These are phyloP conservation scores for Turritopsis dohrnii DNA, from an alignment of 30 jellyfish, hydroid and myxozoan species.

Conservation along the genomic window DNA sequence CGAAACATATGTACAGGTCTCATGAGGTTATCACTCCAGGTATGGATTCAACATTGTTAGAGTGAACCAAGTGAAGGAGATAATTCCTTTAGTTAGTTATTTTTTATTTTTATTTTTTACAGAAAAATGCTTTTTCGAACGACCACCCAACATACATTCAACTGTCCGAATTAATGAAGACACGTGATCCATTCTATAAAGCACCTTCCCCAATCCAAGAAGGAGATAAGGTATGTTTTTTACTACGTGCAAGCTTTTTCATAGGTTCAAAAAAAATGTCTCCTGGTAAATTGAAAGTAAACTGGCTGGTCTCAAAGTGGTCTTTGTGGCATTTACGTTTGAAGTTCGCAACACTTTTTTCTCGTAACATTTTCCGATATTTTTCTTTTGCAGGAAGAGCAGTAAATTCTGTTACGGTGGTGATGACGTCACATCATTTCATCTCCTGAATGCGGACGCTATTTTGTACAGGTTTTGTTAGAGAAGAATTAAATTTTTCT, in stretches of 20 bases:
- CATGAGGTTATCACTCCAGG: constrained; percentile 74
- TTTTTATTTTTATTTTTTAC: too few species aligned
- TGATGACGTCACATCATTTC: background rate
- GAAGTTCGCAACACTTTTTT: background rate
- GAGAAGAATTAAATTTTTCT: too few species aligned
- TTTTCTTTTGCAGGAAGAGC: background rate
- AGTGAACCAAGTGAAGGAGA: background rate
- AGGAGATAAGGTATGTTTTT: background rate
- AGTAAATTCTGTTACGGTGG: background rate
- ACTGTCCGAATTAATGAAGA: constrained; percentile 55
- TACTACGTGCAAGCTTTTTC: too few species aligned
- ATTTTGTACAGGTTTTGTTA: too few species aligned
- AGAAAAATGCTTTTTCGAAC: constrained; percentile 58
- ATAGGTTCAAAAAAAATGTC: too few species aligned
- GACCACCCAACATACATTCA: constrained; percentile 41
- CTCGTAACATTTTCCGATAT: background rate
- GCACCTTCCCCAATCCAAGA: constrained; percentile 41
- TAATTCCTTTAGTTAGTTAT: too few species aligned
- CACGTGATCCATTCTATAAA: constrained; percentile 77
- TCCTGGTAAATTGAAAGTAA: too few species aligned
- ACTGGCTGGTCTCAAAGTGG: too few species aligned
- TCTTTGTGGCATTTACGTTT: too few species aligned
- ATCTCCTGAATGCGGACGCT: too few species aligned
- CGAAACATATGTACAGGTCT: constrained; percentile 50
- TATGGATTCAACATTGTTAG: background rate